Conservation (phyloP, 1,140 invertebrate genomes). For the Monochamus saltuarius region DNA sequence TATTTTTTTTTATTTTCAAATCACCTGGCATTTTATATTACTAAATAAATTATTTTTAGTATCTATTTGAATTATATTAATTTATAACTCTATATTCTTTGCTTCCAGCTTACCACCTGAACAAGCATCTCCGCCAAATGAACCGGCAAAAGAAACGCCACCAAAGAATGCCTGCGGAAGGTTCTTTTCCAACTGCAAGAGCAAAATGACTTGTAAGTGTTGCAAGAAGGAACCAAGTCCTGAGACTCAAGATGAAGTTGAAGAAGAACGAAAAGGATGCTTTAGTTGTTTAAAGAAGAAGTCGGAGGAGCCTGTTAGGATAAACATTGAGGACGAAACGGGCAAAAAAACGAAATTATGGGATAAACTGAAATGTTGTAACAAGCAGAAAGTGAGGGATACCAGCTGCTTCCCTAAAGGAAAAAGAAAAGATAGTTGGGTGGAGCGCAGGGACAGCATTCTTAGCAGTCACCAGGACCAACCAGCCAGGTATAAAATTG, state of each 20-base stretch:
- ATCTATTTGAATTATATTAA: no score
- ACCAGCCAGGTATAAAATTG: no score
- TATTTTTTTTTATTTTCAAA: no score
- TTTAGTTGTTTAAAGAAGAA: slow-evolving; percentile 41
- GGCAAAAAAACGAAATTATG: slow-evolving; percentile 25
- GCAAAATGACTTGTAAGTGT: slow-evolving; percentile 36
- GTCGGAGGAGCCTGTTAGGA: slow-evolving; percentile 27
- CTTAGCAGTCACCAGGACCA: slow-evolving; percentile 17
- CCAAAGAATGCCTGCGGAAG: slow-evolving; percentile 32
- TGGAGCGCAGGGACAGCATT: slow-evolving; percentile 48
- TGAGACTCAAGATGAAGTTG: slow-evolving; percentile 8
- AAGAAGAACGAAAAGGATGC: slow-evolving; percentile 32
- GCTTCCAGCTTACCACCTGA: slow-evolving; percentile 43
- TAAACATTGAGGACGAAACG: slow-evolving; percentile 40
- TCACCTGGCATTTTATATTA: no score
- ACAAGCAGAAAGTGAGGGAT: slow-evolving; percentile 45
- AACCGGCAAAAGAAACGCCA: slow-evolving; percentile 27
- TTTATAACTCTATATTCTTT: neutral
- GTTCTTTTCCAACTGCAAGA: slow-evolving; percentile 37
- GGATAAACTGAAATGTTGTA: slow-evolving; percentile 43
- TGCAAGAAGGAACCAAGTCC: slow-evolving; percentile 25
- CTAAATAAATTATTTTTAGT: no score
- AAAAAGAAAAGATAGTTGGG: slow-evolving; percentile 48
- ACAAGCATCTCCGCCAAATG: slow-evolving; percentile 24
- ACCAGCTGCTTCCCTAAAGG: slow-evolving; percentile 36